Evolutionary conservation across 2,113 vertebrate species (phyloP).

Genomic region (Raja brachyura): DNA sequence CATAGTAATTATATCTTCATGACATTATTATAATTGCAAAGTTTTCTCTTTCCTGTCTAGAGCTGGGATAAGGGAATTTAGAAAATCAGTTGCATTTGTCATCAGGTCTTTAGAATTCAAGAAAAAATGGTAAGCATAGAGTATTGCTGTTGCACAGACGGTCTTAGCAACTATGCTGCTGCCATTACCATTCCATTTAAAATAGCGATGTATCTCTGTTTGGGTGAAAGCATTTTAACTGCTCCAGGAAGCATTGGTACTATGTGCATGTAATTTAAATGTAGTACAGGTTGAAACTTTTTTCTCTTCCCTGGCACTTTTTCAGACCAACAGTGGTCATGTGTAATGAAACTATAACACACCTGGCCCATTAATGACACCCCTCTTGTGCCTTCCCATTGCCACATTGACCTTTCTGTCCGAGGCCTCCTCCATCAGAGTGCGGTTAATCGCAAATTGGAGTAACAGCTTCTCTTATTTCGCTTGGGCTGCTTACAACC

Average conservation of each 20-base stretch:
- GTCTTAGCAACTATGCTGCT: not conserved
- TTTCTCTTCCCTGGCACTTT: too few relatives aligned
- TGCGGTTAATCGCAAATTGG: too few relatives aligned
- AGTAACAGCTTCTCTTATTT: too few relatives aligned
- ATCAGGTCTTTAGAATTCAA: not conserved
- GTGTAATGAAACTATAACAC: too few relatives aligned
- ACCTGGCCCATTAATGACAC: too few relatives aligned
- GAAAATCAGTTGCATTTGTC: not conserved
- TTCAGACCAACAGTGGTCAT: too few relatives aligned
- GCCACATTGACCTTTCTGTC: too few relatives aligned
- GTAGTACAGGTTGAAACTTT: too few relatives aligned
- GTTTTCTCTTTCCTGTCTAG: not conserved
- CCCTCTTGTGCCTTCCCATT: too few relatives aligned
- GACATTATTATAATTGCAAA: not conserved
- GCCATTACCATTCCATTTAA: not conserved
- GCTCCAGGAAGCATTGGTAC: not conserved
- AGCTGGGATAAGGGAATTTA: not conserved
- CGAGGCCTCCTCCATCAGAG: too few relatives aligned
- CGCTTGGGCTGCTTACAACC: too few relatives aligned
- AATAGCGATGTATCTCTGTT: not conserved
- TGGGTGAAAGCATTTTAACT: slow-evolving; percentile 9
- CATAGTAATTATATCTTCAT: not conserved
- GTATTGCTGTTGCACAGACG: too few relatives aligned
- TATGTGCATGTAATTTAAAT: not conserved
- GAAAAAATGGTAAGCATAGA: not conserved